These are phyloP conservation scores for Peromyscus melanophrys DNA, from an alignment of 2,797 vertebrate genomes.

Conservation along the genomic window DNA sequence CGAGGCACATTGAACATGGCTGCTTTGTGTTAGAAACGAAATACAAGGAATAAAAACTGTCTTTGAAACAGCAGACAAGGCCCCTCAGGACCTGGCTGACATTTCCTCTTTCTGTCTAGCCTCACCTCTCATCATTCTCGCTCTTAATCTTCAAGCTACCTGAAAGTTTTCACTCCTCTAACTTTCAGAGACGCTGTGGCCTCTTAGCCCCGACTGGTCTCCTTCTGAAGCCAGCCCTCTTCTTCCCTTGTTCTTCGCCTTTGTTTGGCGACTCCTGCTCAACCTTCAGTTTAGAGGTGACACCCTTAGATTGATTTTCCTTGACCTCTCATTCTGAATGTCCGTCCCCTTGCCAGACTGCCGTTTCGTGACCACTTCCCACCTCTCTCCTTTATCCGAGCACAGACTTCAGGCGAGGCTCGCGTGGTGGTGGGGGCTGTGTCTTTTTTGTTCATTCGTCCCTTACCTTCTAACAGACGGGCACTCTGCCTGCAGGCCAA, in stretches of 20 bases:
- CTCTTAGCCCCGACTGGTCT: background rate
- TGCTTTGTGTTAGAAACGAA: conserved; percentile 54
- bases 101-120: background rate
- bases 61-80: conserved; percentile 44
- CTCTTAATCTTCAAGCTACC: conserved; percentile 5
- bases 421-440: background rate
- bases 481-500: conserved; percentile 36
- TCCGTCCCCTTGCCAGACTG: too few relatives aligned
- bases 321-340: background rate
- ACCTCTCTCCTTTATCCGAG: background rate
- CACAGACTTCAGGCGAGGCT: background rate
- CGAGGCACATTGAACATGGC: background rate
- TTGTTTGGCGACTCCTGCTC: background rate
- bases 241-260: background rate
- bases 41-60: background rate
- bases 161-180: conserved; percentile 16
- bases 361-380: background rate
- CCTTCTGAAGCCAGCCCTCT: background rate
- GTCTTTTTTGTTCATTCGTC: conserved; percentile 6
- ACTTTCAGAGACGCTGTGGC: background rate
- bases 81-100: background rate
- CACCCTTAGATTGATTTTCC: background rate
- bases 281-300: background rate
- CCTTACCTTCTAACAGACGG: conserved; percentile 4
- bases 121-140: background rate